These are phyloP conservation scores for Orthosia gothica DNA, from an alignment of 2,888 invertebrate species.

Conservation along the genomic window DNA sequence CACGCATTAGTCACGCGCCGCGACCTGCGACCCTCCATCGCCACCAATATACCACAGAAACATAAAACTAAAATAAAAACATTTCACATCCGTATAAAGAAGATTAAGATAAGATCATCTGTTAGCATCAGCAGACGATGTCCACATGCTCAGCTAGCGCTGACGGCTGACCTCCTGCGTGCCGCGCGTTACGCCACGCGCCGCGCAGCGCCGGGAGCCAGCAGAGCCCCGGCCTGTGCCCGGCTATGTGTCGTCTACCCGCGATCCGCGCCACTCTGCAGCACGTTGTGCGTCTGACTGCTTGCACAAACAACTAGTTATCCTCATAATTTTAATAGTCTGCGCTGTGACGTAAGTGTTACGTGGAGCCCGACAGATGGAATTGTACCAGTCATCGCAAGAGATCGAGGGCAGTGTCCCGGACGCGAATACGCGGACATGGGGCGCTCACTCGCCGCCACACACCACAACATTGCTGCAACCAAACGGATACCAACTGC, in stretches of 20 bases:
- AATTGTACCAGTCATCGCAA: constrained; percentile 23
- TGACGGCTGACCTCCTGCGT: constrained; percentile 1
- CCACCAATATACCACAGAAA: background rate
- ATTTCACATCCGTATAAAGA: constrained; percentile 2
- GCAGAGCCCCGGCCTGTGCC: background rate
- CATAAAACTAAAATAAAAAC: background rate
- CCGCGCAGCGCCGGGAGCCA: too few relatives aligned
- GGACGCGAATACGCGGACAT: constrained; percentile 9
- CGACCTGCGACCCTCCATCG: constrained; percentile 14
- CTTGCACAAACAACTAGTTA: constrained; percentile 8
- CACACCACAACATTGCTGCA: background rate
- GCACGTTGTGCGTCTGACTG: background rate
- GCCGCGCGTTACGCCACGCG: background rate
- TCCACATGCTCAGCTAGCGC: constrained; percentile 4
- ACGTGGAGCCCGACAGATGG: constrained; percentile 13
- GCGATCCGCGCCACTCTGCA: background rate
- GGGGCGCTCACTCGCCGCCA: background rate
- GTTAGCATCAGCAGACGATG: constrained; percentile 10
- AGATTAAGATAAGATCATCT: constrained; percentile 32
- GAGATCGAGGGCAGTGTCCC: constrained; percentile 43
- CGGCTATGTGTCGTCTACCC: too few relatives aligned
- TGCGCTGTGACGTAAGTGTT: constrained; percentile 17
- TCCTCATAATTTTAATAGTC: constrained; percentile 19
- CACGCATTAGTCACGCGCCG: constrained; percentile 35
- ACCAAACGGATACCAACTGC: background rate